Evolutionary conservation across 2,797 vertebrate species (phyloP), one percentile per base, ranked within the genome.

Genomic region (Xyrichtys novacula): DNA sequence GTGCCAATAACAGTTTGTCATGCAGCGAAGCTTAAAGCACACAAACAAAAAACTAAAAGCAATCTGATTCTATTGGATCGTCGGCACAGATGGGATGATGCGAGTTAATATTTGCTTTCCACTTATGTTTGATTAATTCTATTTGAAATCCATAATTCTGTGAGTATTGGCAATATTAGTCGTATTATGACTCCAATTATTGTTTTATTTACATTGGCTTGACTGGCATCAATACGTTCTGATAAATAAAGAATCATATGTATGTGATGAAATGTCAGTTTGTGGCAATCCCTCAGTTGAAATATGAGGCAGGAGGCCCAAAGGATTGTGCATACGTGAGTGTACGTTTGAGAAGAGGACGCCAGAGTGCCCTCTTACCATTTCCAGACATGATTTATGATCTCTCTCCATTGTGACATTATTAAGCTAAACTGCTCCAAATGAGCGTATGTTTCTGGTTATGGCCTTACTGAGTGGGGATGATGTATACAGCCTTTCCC

Each of bases 1-100:
- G 87, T 93, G 92, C 90, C 92, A 94, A 91, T 88, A 89, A 92
- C 90, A 92, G 89, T 93, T 93, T 93, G 90, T 92, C 89, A 88
- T 84, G 87, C 85, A 90, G 85, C 80, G 88, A 88, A 76, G 85
- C 89, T 85, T 83, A 91, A 91, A 92, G 86, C 76, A 86, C 84
- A 90, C 85, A 91, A 93, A 93, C 88, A 90, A 81, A 90, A 81
- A 91, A 91, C 91, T 88, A 81, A 90, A 80, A 87, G 90, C 88
- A 80, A 87, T 90, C 70, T 83, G 82, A 91, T 89, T 92, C 88
- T 68, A 74, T 54, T 84, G 81, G 65, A 91, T 83, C 85, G 83
- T 76, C 76, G 80, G 79, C 50, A 71, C 75, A 82, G 70, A 74
- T 74, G 76, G 62, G 71, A 31, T 14, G 60, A 74, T 74, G 69